Base-by-base conservation (phyloP, 2,113 vertebrate genomes). In the Carettochelys insculpta region DNA sequence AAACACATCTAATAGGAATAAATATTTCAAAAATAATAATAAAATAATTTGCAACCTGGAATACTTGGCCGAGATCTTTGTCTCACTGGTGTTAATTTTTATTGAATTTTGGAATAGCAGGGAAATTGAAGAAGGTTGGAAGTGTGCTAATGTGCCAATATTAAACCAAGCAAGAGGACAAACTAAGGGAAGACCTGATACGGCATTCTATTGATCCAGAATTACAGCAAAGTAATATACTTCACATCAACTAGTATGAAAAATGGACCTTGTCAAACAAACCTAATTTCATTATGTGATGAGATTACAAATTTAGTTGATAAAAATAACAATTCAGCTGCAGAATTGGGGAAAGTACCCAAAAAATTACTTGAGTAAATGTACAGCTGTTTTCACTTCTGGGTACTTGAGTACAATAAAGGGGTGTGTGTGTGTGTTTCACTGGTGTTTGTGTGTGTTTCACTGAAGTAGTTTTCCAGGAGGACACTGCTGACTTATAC, bases 71-170 rank as follows among this genome's bases (percentile, higher is more conserved):
- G 29, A 61, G 56, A 31, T 34, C 31, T 61, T 61, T 54, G 51
- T 71, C 58, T 14, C 54, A 75, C 24, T 53, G 0, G 0, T 14
- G 20, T 56, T 50, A 8, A 82, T 25, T 73, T 20, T 75, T 85
- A 83, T 56, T 29, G 47, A 86, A 80, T 22, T 34, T 1, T 13
- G 11, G 54, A 77, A 50, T 61, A 61, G 29, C 16, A 61, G 29
- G 6, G 27, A 61, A 31, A 61, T 61, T 61, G 13, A 29, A 61
- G 56, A 43, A 80, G 8, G 91, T 71, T 50, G 1, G 5, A 77
- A 53, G 8, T 85, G 14, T 2, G 20, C 19, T 41, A 52, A 65
- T 17, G 17, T 77, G 31, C 56, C 6, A 61, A 61, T 61, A 34
- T 61, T 61, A 61, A 34, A 34, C 6, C 29, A 61, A 31, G 56